phyloP scores from a whole-genome alignment of 2,113 vertebrate species.

The Uropsilus gracilis region DNA sequence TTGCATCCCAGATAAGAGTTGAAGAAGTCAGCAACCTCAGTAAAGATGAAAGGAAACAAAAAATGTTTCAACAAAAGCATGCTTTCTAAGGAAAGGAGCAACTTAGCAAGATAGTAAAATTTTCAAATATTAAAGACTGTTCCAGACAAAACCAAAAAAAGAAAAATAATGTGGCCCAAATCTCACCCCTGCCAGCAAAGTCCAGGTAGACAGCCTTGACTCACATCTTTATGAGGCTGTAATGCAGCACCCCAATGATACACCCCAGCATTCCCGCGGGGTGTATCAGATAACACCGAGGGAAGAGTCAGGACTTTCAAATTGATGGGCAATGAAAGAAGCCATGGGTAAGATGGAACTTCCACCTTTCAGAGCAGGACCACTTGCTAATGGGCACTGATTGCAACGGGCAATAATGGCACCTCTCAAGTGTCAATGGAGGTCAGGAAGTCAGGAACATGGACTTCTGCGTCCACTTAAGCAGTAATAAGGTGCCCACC shows the following conservation, averaged over 20 bases:
- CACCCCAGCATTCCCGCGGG: background rate
- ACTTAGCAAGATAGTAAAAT: background rate
- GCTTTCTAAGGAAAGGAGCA: background rate
- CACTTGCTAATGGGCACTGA: background rate
- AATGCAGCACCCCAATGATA: background rate
- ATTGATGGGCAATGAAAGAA: background rate
- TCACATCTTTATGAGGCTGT: background rate
- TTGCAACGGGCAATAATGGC: background rate
- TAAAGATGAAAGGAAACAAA: background rate
- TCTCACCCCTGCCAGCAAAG: background rate
- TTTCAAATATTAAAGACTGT: background rate
- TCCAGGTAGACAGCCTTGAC: background rate
- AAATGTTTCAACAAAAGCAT: background rate
- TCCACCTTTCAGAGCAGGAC: background rate
- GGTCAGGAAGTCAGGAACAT: background rate
- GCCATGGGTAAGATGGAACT: background rate
- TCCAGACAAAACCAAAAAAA: background rate
- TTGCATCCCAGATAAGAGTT: background rate
- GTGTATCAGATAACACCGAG: background rate
- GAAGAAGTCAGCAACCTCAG: background rate
- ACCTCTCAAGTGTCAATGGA: background rate
- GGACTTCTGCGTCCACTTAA: background rate
- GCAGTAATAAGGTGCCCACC: background rate
- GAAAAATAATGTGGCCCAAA: background rate
- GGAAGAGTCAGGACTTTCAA: background rate